These are phyloP conservation scores for Adela reaumurella DNA, from an alignment of 2,888 invertebrate genomes.

Conservation along the genomic window DNA sequence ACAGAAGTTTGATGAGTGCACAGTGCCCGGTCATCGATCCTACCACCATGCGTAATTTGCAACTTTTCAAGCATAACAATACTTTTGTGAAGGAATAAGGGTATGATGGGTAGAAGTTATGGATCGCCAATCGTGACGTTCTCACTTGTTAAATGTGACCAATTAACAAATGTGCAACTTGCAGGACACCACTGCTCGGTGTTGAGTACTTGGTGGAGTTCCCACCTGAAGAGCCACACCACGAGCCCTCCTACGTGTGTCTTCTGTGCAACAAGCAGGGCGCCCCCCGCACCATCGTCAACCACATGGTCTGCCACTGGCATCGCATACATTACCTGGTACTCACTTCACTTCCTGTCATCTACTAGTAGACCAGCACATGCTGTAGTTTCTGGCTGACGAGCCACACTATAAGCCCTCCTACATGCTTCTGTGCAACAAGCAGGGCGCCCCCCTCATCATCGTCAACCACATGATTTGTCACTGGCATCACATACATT, in stretches of 20 bases:
- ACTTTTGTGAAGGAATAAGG: too few relatives aligned
- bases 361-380: too few relatives aligned
- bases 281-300: slow-evolving; percentile 73
- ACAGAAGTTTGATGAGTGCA: too few relatives aligned
- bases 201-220: slow-evolving; percentile 77
- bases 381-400: too few relatives aligned
- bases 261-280: slow-evolving; percentile 76
- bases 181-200: slow-evolving; percentile 60
- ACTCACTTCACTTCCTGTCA: slow-evolving; percentile 2
- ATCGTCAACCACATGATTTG: slow-evolving; percentile 77
- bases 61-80: too few relatives aligned
- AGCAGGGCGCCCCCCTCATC: slow-evolving; percentile 74
- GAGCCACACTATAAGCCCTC: too few relatives aligned
- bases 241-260: slow-evolving; percentile 73
- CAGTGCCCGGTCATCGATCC: too few relatives aligned
- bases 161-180: too few relatives aligned
- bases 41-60: too few relatives aligned
- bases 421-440: slow-evolving; percentile 30
- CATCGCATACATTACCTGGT: slow-evolving; percentile 72
- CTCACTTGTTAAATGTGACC: too few relatives aligned
- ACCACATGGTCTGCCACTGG: slow-evolving; percentile 74
- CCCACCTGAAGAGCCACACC: slow-evolving; percentile 58
- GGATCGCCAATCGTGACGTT: too few relatives aligned
- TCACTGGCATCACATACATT: slow-evolving; percentile 51
- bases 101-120: too few relatives aligned